phyloP scores from a whole-genome alignment of 1,140 invertebrate species.

The Triops cancriformis region DNA sequence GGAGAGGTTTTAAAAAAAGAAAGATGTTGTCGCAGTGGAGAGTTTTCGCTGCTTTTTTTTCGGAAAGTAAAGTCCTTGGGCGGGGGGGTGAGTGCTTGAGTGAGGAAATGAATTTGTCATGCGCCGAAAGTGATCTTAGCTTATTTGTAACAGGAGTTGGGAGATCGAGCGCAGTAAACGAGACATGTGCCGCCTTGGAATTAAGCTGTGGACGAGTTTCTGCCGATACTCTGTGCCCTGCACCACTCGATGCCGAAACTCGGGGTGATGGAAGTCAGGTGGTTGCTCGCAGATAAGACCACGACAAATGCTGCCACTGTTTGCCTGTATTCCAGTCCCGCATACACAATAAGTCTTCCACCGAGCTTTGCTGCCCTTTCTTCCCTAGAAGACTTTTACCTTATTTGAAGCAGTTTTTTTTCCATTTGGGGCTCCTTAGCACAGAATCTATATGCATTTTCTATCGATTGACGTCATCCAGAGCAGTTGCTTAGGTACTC shows the following conservation, averaged over 20 bases:
- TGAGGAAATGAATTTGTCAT: background rate
- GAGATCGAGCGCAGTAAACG: background rate
- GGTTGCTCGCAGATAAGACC: background rate
- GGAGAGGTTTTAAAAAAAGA: background rate
- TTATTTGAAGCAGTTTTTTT: too few species aligned
- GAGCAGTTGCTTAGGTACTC: too few species aligned
- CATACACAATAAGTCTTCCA: background rate
- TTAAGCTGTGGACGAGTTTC: background rate
- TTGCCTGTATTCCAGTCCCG: background rate
- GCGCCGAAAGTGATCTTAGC: background rate
- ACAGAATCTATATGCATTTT: too few species aligned
- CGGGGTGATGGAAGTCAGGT: background rate
- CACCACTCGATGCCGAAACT: background rate
- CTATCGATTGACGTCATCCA: too few species aligned
- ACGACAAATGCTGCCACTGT: background rate
- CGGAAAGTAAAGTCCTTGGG: background rate
- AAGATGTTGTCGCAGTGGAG: background rate
- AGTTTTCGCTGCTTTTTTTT: background rate
- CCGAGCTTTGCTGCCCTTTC: too few species aligned
- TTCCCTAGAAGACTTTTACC: too few species aligned
- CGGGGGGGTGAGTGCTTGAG: background rate
- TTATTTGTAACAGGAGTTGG: slow-evolving; percentile 1
- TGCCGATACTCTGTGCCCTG: background rate
- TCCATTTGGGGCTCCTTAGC: too few species aligned
- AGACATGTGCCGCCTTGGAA: background rate